A percentile compares a stretch with the other conserved stretches of the same genome.
Conservation (phyloP, 2,113 vertebrate species). For the Eubucco bourcierii region DNA sequence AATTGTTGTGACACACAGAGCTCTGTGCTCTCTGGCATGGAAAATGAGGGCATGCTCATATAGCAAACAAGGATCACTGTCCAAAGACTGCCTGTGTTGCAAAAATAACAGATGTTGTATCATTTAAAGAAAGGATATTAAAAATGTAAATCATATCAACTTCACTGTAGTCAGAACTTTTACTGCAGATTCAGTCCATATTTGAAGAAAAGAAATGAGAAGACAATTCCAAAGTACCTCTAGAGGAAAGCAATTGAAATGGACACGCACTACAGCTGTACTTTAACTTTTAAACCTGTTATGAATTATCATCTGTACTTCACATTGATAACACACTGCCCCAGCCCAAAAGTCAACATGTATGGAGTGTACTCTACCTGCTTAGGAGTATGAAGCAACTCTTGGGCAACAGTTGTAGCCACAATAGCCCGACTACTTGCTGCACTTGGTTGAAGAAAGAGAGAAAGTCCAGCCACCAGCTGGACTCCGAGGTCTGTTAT, state of each 20-base stretch:
- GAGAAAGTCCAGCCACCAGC: constrained; percentile 88
- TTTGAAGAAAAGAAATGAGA: background rate
- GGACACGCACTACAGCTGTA: rapidly evolving
- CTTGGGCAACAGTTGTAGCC: constrained; percentile 86
- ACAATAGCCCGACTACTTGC: constrained; percentile 84
- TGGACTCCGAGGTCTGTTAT: constrained; percentile 92
- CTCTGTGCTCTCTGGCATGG: background rate
- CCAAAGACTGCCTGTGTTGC: background rate
- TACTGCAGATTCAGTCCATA: background rate
- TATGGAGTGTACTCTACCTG: constrained; percentile 77
- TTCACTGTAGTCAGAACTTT: background rate
- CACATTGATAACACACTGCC: background rate
- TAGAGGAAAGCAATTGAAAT: background rate
- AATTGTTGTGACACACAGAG: background rate
- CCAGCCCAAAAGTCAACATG: background rate
- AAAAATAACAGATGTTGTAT: background rate
- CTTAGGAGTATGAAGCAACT: constrained; percentile 87
- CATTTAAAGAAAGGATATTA: background rate
- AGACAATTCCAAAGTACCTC: background rate
- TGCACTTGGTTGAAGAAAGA: constrained; percentile 84
- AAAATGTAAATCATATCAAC: background rate
- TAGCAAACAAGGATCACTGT: background rate
- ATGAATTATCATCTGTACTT: background rate
- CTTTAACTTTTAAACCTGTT: background rate
- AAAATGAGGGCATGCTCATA: background rate